Percentiles rank a stretch among this genome's conserved stretches.
phyloP scores from a whole-genome alignment of 2,113 vertebrate species.

The Pterophyllum scalare region DNA sequence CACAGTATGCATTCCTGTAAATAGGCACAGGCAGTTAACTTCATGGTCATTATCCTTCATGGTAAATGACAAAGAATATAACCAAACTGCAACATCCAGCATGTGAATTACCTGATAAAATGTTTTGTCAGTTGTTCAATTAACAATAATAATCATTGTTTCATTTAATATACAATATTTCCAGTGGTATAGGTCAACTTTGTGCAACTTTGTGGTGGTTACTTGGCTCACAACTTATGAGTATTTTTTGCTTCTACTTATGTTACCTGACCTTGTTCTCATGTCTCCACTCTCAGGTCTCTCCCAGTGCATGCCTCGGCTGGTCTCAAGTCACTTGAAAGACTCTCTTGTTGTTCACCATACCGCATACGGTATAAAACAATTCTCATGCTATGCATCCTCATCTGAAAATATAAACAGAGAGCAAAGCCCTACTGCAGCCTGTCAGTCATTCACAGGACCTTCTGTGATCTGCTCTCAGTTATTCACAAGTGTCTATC shows the following conservation, averaged over 20 bases:
- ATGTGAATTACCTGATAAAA: not conserved
- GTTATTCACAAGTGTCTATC: too few species aligned
- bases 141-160: not conserved
- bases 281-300: not conserved
- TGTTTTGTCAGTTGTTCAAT: not conserved
- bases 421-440: too few species aligned
- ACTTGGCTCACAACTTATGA: not conserved
- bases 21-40: not conserved
- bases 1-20: too few species aligned
- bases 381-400: too few species aligned
- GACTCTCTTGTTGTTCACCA: too few species aligned
- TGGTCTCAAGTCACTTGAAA: too few species aligned
- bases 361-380: too few species aligned
- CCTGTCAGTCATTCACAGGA: too few species aligned
- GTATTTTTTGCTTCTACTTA: not conserved
- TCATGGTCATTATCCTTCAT: not conserved
- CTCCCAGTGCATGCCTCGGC: not conserved
- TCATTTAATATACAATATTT: not conserved
- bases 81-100: not conserved
- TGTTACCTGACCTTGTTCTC: not conserved
- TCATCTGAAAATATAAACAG: too few species aligned
- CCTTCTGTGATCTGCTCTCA: too few species aligned
- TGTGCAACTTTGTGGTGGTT: not conserved
- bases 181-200: not conserved
- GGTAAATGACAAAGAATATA: not conserved